Base-by-base conservation (phyloP, 2,888 invertebrate genomes). In the Brachycybe producta region DNA sequence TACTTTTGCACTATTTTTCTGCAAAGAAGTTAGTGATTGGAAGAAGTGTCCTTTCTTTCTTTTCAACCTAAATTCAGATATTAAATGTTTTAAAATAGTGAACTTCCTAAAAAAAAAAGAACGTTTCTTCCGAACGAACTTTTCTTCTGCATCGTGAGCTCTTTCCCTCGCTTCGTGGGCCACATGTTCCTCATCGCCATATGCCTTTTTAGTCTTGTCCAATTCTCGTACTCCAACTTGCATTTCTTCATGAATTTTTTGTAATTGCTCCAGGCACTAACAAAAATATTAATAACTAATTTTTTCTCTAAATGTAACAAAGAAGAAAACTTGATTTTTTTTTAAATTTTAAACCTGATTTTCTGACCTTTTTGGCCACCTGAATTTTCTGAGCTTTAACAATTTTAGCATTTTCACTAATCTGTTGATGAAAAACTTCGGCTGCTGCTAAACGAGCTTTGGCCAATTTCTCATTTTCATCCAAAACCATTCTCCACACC, bases 1-100 rank as follows among this genome's bases (percentile, higher is more conserved):
- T 65, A 78, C 91, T 73, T 94, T 91, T n/a, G 90, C 88, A 69
- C 91, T 91, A 67, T 91, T 92, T 71, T 92, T 91, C 67, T 95
- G 94, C 59, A 95, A 75, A 51, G 92, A 90, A 7, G 92, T 87
- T 62, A 94, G 85, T 8, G 92, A 91, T 68, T 91, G 90, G 69
- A 94, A 94, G 70, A 94, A 86, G 5, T 91, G 90, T 19, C 91
- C 91, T 62, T 92, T 92, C 73, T 92, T 92, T 75, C 54, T 34
- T 72, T 90, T 91, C 59, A 94, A 71, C 67, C 87, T 87, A 67
- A 27, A 55, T 69, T 65, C 52, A 24, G 21, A 27, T n/a, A n/a
- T n/a, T n/a, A n/a, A n/a, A n/a, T n/a, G n/a, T n/a, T n/a, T n/a
- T n/a, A n/a, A n/a, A n/a, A n/a, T n/a, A n/a, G n/a, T n/a, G n/a